A percentile compares a stretch with the other conserved stretches of the same genome.
Conservation (phyloP, 2,888 invertebrate genomes). For the Pyrocoelia pectoralis region DNA sequence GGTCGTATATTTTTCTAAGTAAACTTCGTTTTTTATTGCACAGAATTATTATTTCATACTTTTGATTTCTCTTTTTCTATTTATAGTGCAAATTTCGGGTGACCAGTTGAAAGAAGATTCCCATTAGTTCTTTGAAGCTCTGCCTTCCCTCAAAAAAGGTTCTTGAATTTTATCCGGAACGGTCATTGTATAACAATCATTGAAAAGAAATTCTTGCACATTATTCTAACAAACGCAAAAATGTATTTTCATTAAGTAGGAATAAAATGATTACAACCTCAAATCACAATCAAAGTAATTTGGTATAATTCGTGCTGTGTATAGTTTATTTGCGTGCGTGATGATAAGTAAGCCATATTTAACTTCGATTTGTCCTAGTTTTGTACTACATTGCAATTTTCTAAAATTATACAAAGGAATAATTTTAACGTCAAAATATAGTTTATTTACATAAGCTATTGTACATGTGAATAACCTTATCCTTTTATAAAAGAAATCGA, state of each 20-base stretch:
- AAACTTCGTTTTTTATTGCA: too few species aligned
- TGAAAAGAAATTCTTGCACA: too few species aligned
- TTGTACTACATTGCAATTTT: constrained; percentile 5
- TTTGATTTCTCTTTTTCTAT: too few species aligned
- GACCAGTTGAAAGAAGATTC: too few species aligned
- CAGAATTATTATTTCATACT: too few species aligned
- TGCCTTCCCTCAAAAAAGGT: too few species aligned
- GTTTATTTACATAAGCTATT: background rate
- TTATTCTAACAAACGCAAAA: constrained; percentile 10
- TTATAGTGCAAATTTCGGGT: too few species aligned
- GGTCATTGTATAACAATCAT: too few species aligned
- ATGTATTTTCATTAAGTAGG: background rate
- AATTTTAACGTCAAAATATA: background rate
- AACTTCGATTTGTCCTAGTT: constrained; percentile 9
- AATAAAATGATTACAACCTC: constrained; percentile 5
- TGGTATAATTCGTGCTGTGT: background rate
- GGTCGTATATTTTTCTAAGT: too few species aligned
- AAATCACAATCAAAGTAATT: constrained; percentile 2
- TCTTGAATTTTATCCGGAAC: too few species aligned
- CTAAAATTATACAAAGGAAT: constrained; percentile 3
- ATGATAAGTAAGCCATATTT: constrained; percentile 11
- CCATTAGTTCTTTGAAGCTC: too few species aligned
- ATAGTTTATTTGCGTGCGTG: constrained; percentile 9
- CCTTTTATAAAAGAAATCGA: background rate
- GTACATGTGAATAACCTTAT: background rate